Base-by-base conservation (phyloP, 2,888 invertebrate genomes). In the Achlya flavicornis region DNA sequence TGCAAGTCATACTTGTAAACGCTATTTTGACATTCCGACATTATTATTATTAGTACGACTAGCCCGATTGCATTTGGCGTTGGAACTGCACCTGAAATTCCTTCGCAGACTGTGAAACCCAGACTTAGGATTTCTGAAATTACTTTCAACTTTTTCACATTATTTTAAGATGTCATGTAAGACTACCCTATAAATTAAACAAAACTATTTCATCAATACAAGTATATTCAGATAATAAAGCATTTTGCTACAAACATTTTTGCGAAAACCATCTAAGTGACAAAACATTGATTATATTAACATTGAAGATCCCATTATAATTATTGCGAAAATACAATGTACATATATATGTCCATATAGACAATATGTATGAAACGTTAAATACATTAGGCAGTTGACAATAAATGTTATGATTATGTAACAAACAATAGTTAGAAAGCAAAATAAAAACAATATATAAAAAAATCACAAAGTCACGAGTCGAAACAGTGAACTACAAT, bases 211-310 rank as follows among this genome's bases (percentile, higher is more conserved):
- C 64, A 70, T 64, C 70, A 77, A 73, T 72, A 66, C 76, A 72
- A 73, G 72, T 76, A 74, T 71, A 66, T 79, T 75, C 77, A 78
- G 19, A 76, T 74, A 68, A 74, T 74, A 73, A 80, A 78, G 77
- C 77, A 67, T 66, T 74, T 71, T 69, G 67, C 75, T 74, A 79
- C 72, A 73, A 70, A 73, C 64, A 69, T 68, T 71, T 66, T 74
- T 75, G 76, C 74, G 75, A 77, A 75, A 78, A 70, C 74, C 72
- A 72, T 74, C 72, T 75, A 77, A 16, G 48, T 48, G 48, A 48
- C 48, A 48, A 48, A 48, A 48, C n/a, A n/a, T 46, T 46, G 46
- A 46, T 48, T 48, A 48, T 16, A 57, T 60, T 57, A 53, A 48
- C 41, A 46, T 58, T 46, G 61, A 59, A 26, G n/a, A 63, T 59